Conservation (phyloP, 1,140 invertebrate species). For the Drosophila mayri region DNA sequence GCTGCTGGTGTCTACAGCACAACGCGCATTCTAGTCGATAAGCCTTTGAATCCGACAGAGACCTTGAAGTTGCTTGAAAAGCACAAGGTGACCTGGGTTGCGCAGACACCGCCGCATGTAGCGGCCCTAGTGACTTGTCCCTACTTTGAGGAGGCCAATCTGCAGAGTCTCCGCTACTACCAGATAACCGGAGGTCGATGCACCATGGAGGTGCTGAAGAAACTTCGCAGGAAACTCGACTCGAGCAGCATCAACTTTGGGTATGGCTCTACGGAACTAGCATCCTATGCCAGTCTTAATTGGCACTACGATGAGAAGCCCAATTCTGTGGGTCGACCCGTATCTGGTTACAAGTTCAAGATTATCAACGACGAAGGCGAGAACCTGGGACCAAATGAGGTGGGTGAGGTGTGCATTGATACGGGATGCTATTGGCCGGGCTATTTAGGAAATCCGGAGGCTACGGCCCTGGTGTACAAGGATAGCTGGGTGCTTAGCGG, state of each 20-base stretch:
- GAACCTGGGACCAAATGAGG: slow-evolving; percentile 86
- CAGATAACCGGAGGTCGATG: neutral
- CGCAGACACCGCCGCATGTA: neutral
- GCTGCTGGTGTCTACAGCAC: neutral
- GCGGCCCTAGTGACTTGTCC: neutral
- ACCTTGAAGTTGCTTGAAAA: neutral
- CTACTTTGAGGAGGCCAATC: neutral
- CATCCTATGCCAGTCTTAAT: neutral
- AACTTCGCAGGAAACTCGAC: neutral
- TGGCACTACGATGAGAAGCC: slow-evolving; percentile 25
- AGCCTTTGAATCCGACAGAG: neutral
- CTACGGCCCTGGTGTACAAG: slow-evolving; percentile 22
- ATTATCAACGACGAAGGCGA: slow-evolving; percentile 85
- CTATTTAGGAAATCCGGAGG: slow-evolving; percentile 44
- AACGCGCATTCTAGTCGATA: slow-evolving; percentile 6
- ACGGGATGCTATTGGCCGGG: slow-evolving; percentile 31
- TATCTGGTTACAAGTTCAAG: slow-evolving; percentile 62
- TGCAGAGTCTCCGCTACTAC: neutral
- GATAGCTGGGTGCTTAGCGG: slow-evolving; percentile 88
- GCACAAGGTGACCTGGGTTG: neutral
- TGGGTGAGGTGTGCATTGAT: slow-evolving; percentile 88
- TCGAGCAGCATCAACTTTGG: neutral
- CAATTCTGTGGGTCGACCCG: slow-evolving; percentile 35
- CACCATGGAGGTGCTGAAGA: neutral
- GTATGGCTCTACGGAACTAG: slow-evolving; percentile 22